These are phyloP conservation scores for Lepilemur septentrionalis DNA, from an alignment of 2,797 vertebrate genomes.

Conservation along the genomic window DNA sequence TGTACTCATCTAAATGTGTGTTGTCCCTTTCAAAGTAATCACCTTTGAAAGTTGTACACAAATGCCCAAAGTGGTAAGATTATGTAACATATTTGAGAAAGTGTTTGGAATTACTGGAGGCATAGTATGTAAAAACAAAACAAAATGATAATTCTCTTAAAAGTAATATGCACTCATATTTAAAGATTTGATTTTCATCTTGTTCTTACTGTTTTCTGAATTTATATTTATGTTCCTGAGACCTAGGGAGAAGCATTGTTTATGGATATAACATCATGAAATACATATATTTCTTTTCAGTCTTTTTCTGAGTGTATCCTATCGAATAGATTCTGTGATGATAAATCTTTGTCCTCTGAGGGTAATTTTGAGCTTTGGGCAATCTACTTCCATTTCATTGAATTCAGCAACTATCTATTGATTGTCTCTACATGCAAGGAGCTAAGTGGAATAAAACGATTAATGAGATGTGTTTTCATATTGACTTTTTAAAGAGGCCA, in stretches of 20 bases:
- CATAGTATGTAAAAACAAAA: conserved; percentile 5
- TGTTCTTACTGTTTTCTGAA: conserved; percentile 23
- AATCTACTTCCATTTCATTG: conserved; percentile 21
- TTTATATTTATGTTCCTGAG: conserved; percentile 20
- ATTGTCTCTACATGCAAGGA: conserved; percentile 30
- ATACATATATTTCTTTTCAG: neutral
- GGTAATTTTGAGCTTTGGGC: conserved; percentile 24
- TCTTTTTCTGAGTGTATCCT: neutral
- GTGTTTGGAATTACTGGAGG: conserved; percentile 28
- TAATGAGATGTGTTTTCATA: neutral
- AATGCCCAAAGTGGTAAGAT: conserved; percentile 31
- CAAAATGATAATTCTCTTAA: conserved; percentile 16
- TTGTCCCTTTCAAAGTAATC: conserved; percentile 53
- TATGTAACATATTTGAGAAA: conserved; percentile 54
- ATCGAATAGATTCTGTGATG: neutral
- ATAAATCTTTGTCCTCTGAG: neutral
- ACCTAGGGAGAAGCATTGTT: neutral
- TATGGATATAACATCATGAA: neutral
- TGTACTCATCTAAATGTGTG: conserved; percentile 63
- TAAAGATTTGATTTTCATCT: conserved; percentile 36
- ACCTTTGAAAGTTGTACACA: conserved; percentile 46
- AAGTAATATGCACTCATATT: neutral
- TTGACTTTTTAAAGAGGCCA: conserved; percentile 13
- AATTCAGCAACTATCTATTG: conserved; percentile 50
- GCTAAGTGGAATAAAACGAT: conserved; percentile 38